phyloP scores from a whole-genome alignment of 2,888 invertebrate genomes.

The Netelia virgata region DNA sequence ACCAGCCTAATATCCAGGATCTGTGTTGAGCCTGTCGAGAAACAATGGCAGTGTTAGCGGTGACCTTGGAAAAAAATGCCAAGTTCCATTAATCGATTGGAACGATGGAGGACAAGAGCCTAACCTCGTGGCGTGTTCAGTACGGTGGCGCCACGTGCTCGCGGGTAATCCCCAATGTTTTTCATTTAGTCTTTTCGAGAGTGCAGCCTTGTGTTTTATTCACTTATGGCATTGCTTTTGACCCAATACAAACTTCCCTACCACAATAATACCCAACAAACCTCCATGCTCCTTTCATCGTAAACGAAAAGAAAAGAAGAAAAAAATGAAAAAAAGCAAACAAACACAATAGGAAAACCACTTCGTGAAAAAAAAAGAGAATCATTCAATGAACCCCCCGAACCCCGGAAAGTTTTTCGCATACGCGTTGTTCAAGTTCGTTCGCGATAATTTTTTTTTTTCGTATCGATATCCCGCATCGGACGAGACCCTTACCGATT shows the following conservation, averaged over 20 bases:
- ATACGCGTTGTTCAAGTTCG: constrained; percentile 83
- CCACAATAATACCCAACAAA: constrained; percentile 75
- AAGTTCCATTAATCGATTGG: background rate
- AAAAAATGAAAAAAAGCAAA: constrained; percentile 47
- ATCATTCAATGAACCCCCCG: constrained; percentile 68
- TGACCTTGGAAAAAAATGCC: constrained; percentile 2
- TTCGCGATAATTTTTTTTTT: constrained; percentile 78
- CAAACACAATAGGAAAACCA: constrained; percentile 62
- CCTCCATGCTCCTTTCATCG: constrained; percentile 70
- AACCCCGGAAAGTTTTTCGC: constrained; percentile 79
- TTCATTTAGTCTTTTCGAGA: constrained; percentile 81
- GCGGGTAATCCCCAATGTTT: constrained; percentile 73
- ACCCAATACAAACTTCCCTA: constrained; percentile 83
- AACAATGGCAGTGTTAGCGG: background rate
- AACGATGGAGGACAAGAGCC: constrained; percentile 4
- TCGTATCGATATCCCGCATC: constrained; percentile 51
- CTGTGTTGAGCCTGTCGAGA: background rate
- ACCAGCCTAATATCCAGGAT: background rate
- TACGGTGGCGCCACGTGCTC: constrained; percentile 71
- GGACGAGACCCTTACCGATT: background rate
- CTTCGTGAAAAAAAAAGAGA: constrained; percentile 64
- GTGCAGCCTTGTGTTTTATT: constrained; percentile 84
- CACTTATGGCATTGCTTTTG: constrained; percentile 84
- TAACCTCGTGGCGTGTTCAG: background rate
- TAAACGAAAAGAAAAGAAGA: constrained; percentile 66